phyloP scores from a whole-genome alignment of 2,888 invertebrate genomes.

The Ormyrus nitidulus region DNA sequence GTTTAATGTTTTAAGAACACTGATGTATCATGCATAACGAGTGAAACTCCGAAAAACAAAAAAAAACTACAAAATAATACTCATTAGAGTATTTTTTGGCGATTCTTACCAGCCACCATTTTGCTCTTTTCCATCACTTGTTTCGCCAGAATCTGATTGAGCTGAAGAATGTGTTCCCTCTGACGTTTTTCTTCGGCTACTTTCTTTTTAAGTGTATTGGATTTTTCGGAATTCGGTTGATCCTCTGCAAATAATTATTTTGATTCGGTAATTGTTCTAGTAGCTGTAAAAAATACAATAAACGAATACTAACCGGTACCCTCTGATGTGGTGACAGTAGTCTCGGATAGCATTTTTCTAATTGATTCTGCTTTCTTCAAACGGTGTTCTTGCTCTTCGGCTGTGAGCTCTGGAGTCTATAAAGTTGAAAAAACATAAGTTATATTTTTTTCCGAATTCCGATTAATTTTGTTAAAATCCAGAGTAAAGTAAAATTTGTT shows the following conservation, averaged over 20 bases:
- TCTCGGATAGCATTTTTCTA: constrained; percentile 91
- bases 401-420: constrained; percentile 87
- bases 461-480: background rate
- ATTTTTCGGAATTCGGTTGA: constrained; percentile 65
- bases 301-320: constrained; percentile 63
- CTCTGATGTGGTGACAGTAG: constrained; percentile 76
- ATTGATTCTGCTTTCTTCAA: constrained; percentile 93
- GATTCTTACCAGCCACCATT: constrained; percentile 91
- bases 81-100: constrained; percentile 22
- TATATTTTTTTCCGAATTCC: background rate
- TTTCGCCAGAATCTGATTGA: constrained; percentile 94
- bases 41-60: constrained; percentile 56
- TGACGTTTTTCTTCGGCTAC: constrained; percentile 90
- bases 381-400: constrained; percentile 89
- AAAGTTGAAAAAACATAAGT: constrained; percentile 37
- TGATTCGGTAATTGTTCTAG: background rate
- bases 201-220: constrained; percentile 81
- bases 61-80: constrained; percentile 35
- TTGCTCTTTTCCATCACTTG: constrained; percentile 97
- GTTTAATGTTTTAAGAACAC: constrained; percentile 40
- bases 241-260: constrained; percentile 62
- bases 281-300: background rate
- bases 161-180: constrained; percentile 90
- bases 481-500: constrained; percentile 25
- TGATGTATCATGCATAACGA: constrained; percentile 55